Evolutionary conservation across 2,888 invertebrate genomes (phyloP), one percentile per base, ranked within the genome.

Genomic region (Agonopterix alstromeriana): DNA sequence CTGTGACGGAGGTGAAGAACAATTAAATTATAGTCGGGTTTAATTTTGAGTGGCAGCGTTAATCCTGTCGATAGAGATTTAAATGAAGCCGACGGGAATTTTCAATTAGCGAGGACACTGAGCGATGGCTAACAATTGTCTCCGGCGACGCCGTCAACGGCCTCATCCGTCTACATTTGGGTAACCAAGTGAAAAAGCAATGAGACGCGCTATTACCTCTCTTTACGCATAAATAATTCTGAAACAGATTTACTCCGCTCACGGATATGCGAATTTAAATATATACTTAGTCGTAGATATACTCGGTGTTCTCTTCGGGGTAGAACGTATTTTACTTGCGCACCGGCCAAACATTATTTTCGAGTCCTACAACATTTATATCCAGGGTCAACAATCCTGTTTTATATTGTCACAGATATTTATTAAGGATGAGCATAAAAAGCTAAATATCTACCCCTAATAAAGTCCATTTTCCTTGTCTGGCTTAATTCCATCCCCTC

Each of bases 141-240:
- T 79, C 67, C 73, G 75, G 67, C 72, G 68, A 66, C 73, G 73
- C 71, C 47, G 14, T 10, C 42, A 43, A 73, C 77, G 74, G 73
- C 70, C 78, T 77, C 84, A 86, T 87, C 77, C 73, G 75, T 87
- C 87, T 85, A 78, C 83, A 82, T 85, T 85, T 83, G 84, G 75
- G 81, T 79, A 85, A 82, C 82, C 78, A 77, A 87, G 82, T 81
- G 83, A 83, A 84, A 85, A 86, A 77, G 83, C 82, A 86, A 85
- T 84, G 86, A 82, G 72, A 73, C 81, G 77, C 73, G 78, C 77
- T 82, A 87, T 85, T 84, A 82, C 77, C 77, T 77, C 68, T 75
- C 74, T 77, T 80, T 72, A 75, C 71, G 73, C 77, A 74, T 73
- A 77, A 77, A 80, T 76, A 77, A 81, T 76, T 75, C 65, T 60